Percentiles rank a stretch among this genome's conserved stretches.
phyloP scores from a whole-genome alignment of 2,888 invertebrate genomes.

The Tanypteryx hageni region DNA sequence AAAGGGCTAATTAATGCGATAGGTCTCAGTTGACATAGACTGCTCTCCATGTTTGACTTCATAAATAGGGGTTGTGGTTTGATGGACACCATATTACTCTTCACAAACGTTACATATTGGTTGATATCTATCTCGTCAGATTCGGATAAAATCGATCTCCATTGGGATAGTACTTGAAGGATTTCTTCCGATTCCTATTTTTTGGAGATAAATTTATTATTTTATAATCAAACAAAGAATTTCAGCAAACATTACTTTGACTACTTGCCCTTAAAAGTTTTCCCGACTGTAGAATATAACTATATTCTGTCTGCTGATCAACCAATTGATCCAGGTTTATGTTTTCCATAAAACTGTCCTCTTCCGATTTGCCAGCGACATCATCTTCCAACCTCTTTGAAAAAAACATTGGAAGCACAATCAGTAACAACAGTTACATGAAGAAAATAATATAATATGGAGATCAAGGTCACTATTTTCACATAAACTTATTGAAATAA shows the following conservation, averaged over 20 bases:
- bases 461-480: too few relatives aligned
- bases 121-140: neutral
- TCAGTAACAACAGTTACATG: too few relatives aligned
- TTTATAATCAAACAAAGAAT: neutral
- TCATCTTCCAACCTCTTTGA: conserved; percentile 68
- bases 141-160: neutral
- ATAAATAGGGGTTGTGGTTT: neutral
- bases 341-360: conserved; percentile 51
- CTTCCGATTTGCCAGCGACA: conserved; percentile 58
- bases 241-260: neutral
- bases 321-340: conserved; percentile 70
- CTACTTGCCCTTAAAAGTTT: conserved; percentile 66
- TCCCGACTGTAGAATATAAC: conserved; percentile 69
- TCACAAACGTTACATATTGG: neutral
- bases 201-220: neutral
- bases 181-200: neutral
- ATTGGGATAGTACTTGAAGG: neutral
- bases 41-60: neutral
- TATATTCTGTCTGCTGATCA: conserved; percentile 71
- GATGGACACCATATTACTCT: neutral
- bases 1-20: conserved; percentile 67
- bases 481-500: too few relatives aligned
- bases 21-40: neutral
- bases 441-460: too few relatives aligned
- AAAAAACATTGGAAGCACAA: neutral